Base-by-base conservation (phyloP, 2,797 vertebrate species). In the Mormyrus hasselquistii region DNA sequence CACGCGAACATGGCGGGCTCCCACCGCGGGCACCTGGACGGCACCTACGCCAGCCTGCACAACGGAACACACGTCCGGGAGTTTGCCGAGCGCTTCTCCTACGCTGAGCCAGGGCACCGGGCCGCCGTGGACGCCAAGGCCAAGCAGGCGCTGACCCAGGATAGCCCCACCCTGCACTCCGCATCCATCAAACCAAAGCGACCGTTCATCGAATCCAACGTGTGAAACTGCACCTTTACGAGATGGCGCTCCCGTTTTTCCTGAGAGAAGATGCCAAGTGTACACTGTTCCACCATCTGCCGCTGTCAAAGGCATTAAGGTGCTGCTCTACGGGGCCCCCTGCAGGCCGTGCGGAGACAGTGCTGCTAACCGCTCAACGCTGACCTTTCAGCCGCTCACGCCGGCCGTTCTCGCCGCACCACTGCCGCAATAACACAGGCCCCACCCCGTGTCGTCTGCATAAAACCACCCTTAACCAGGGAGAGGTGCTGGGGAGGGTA, bases 161-260 rank as follows among this genome's bases (percentile, higher is more conserved):
- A 99, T 76, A 92, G 95, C 92, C 98, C 96, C 0, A 92, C 95
- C 76, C 95, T 97, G 90, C 97, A 97, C 0, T 92, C 96, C 92
- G 92, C 96, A 5, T 93, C 96, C 10, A 94, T 97, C 47, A 99
- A 99, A 95, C 98, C 98, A 96, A 99, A 99, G 93, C 97, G 97
- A 89, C 98, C 98, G 0, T 99, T 99, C 94, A 97, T 99, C 90
- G 98, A 99, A 93, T 99, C 99, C 1, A 99, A 99, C 0, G 99
- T 99, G 53, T 99, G 94, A 57, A 9, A 14, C 5, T 9, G 44
- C 49, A 22, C 82, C 49, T 29, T 50, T n/a, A 84, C 8, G 19
- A 84, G 49, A 12, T 22, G n/a, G 19, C 9, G 7, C 9, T 52
- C 44, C 4, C 0, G 47, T 50, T 52, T 47, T 22, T 5, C 82